These are phyloP conservation scores for Callospermophilus lateralis DNA, from an alignment of 2,113 vertebrate species.

Conservation along the genomic window DNA sequence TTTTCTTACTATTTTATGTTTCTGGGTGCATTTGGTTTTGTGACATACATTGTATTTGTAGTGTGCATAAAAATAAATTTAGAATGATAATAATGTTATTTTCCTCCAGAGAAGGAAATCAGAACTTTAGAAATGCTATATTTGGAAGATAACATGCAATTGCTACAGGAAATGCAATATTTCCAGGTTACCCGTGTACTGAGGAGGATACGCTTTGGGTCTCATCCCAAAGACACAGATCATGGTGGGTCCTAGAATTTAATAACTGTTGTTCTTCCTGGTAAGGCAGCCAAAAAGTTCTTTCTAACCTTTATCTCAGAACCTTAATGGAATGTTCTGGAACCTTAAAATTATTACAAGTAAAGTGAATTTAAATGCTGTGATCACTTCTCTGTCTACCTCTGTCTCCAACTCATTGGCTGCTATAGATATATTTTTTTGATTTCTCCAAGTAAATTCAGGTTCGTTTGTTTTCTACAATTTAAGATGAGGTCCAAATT, in stretches of 20 bases:
- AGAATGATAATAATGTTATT: not conserved
- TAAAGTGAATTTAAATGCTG: not conserved
- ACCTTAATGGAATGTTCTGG: not conserved
- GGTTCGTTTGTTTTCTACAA: not conserved
- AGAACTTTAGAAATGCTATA: not conserved
- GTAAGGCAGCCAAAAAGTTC: not conserved
- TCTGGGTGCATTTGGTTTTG: not conserved
- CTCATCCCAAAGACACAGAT: not conserved
- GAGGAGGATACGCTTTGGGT: no score
- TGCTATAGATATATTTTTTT: not conserved
- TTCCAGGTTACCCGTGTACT: not conserved
- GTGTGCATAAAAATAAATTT: not conserved
- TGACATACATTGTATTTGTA: not conserved
- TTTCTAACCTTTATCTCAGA: not conserved
- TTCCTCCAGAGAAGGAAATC: not conserved
- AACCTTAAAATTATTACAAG: not conserved
- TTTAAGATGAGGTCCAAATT: not conserved
- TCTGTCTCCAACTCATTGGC: not conserved
- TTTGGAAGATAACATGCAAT: not conserved
- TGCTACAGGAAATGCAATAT: not conserved
- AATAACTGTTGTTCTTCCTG: not conserved
- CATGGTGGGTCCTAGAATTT: no score
- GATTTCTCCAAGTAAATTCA: not conserved
- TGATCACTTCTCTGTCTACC: not conserved
- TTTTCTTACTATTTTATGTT: not conserved